phyloP scores from a whole-genome alignment of 1,140 invertebrate genomes.

The Elymnias hypermnestra region DNA sequence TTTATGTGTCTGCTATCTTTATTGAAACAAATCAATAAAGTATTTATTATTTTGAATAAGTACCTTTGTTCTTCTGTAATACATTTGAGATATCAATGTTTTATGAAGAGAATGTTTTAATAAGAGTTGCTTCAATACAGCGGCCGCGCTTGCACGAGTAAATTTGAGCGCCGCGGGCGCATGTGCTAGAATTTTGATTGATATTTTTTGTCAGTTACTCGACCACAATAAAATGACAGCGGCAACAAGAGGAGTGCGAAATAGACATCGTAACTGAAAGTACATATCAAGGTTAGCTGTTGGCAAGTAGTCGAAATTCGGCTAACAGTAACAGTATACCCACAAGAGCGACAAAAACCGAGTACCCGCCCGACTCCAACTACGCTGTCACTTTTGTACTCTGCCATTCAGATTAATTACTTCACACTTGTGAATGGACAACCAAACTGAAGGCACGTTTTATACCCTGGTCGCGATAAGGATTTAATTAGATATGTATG shows the following conservation, averaged over 20 bases:
- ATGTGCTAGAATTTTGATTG: conserved; percentile 75
- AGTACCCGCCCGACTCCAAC: conserved; percentile 41
- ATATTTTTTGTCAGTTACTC: conserved; percentile 73
- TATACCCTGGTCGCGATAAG: conserved; percentile 34
- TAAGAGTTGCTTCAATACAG: too few relatives aligned
- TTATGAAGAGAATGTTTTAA: too few relatives aligned
- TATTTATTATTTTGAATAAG: too few relatives aligned
- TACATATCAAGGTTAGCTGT: conserved; percentile 69
- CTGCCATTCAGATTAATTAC: conserved; percentile 62
- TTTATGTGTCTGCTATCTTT: too few relatives aligned
- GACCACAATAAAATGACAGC: conserved; percentile 70
- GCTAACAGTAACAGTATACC: conserved; percentile 69
- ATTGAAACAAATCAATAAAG: too few relatives aligned
- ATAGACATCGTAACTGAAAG: conserved; percentile 70
- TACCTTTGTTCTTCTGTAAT: too few relatives aligned
- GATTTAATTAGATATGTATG: conserved; percentile 53
- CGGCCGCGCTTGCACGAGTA: conserved; percentile 31
- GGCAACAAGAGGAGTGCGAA: conserved; percentile 71
- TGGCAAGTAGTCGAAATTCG: conserved; percentile 60
- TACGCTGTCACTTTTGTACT: conserved; percentile 57
- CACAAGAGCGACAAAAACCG: conserved; percentile 53
- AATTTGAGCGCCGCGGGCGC: conserved; percentile 55
- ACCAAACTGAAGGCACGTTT: conserved; percentile 28
- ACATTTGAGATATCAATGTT: too few relatives aligned
- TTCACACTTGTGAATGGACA: conserved; percentile 54